These are phyloP conservation scores for Hermodice carunculata DNA, from an alignment of 2,888 invertebrate genomes.

Conservation along the genomic window DNA sequence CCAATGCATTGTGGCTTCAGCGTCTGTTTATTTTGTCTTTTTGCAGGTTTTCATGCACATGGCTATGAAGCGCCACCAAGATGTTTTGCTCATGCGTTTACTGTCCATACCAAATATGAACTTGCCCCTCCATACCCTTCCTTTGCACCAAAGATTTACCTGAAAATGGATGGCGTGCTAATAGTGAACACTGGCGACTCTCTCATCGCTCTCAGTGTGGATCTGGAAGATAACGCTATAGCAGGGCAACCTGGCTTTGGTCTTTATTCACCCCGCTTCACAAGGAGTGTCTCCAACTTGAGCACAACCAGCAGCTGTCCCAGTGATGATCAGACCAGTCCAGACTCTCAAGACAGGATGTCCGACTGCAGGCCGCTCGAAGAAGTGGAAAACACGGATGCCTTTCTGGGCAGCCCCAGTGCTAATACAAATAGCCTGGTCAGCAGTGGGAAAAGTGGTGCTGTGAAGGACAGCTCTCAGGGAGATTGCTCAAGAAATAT, in stretches of 20 bases:
- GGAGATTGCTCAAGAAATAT: too few relatives aligned
- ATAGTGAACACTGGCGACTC: slow-evolving; percentile 87
- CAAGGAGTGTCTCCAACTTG: slow-evolving; percentile 33
- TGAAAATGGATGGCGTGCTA: slow-evolving; percentile 75
- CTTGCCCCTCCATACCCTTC: slow-evolving; percentile 76
- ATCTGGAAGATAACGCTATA: slow-evolving; percentile 72
- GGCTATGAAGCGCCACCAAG: slow-evolving; percentile 29
- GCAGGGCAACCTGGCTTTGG: slow-evolving; percentile 57
- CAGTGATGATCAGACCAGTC: slow-evolving; percentile 31
- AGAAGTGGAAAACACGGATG: slow-evolving; percentile 18
- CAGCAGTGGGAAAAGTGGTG: too few relatives aligned
- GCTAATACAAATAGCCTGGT: too few relatives aligned
- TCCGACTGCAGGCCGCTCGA: slow-evolving; percentile 5
- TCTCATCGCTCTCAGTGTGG: slow-evolving; percentile 82
- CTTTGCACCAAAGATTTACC: slow-evolving; percentile 73
- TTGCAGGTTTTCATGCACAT: slow-evolving; percentile 22
- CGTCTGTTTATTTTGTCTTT: too few relatives aligned
- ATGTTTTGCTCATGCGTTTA: slow-evolving; percentile 90
- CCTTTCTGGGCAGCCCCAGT: too few relatives aligned
- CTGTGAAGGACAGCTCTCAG: too few relatives aligned
- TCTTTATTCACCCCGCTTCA: slow-evolving; percentile 39
- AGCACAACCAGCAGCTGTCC: slow-evolving; percentile 35
- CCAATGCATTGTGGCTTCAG: too few relatives aligned
- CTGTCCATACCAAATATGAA: slow-evolving; percentile 92
- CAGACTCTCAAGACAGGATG: slow-evolving; percentile 17